A percentile compares a stretch with the other conserved stretches of the same genome.
phyloP scores from a whole-genome alignment of 2,888 invertebrate genomes.

The Xestia c-nigrum region DNA sequence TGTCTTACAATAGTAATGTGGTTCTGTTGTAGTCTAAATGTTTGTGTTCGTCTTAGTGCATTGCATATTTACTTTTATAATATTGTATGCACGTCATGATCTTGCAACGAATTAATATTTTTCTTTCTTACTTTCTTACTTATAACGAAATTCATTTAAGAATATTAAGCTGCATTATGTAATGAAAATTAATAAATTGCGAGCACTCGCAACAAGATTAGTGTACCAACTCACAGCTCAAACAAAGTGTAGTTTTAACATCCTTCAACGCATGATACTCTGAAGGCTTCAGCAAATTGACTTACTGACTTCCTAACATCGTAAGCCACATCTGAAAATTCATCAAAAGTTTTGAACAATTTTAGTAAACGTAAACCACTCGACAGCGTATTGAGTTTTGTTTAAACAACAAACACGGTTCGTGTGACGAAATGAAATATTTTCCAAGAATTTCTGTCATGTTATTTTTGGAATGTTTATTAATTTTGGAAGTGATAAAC shows the following conservation, averaged over 20 bases:
- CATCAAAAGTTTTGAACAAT: conserved; percentile 54
- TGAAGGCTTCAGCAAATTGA: conserved; percentile 20
- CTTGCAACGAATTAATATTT: too few relatives aligned
- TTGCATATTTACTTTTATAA: too few relatives aligned
- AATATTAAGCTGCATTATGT: neutral
- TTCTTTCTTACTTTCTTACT: too few relatives aligned
- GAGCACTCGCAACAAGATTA: neutral
- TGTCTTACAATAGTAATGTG: too few relatives aligned
- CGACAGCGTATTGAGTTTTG: conserved; percentile 17
- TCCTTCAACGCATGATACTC: neutral
- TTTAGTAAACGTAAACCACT: conserved; percentile 46
- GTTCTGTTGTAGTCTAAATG: too few relatives aligned
- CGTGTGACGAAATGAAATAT: conserved; percentile 22
- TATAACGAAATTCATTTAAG: too few relatives aligned
- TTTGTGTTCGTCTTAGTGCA: too few relatives aligned
- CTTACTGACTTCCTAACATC: conserved; percentile 23
- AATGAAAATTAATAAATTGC: neutral
- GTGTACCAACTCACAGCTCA: neutral
- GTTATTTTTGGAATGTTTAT: neutral
- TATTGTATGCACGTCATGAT: too few relatives aligned
- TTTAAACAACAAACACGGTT: conserved; percentile 18
- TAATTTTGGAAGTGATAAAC: neutral
- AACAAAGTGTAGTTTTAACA: neutral
- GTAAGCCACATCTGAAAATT: conserved; percentile 30
- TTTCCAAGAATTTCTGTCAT: conserved; percentile 9